Evolutionary conservation across 2,797 vertebrate species (phyloP).

Genomic region (Sebastolobus alascanus): DNA sequence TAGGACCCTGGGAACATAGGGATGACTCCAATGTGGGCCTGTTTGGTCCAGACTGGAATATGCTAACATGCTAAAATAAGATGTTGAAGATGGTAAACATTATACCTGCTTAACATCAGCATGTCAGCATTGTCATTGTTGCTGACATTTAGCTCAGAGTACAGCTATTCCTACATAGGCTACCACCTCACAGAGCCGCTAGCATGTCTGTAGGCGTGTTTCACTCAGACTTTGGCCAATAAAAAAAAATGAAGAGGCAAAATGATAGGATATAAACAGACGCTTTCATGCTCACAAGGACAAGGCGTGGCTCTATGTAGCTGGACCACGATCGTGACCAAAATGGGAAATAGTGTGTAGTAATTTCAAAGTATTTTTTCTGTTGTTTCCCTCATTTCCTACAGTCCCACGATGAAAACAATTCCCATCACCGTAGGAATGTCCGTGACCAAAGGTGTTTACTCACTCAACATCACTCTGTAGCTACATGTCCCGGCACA

Average conservation of each 20-base stretch:
- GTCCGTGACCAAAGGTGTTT: background rate
- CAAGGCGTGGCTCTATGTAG: background rate
- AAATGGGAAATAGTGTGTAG: background rate
- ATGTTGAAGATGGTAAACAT: background rate
- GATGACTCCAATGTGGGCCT: background rate
- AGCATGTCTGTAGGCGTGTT: background rate
- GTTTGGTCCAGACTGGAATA: background rate
- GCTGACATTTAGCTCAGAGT: background rate
- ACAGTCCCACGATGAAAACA: background rate
- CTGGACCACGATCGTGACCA: background rate
- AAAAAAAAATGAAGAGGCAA: background rate
- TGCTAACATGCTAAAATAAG: background rate
- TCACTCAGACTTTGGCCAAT: background rate
- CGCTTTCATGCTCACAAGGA: background rate
- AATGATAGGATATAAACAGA: background rate
- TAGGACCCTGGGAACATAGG: background rate
- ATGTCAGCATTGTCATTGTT: background rate
- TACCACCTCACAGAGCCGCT: background rate
- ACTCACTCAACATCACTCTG: slow-evolving; percentile 18
- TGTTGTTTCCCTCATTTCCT: background rate
- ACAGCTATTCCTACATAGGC: background rate
- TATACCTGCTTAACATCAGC: background rate
- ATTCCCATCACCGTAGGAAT: background rate
- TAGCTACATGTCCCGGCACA: slow-evolving; percentile 37
- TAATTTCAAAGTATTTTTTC: background rate